phyloP scores from a whole-genome alignment of 2,113 vertebrate genomes.

The Ailurus styani region DNA sequence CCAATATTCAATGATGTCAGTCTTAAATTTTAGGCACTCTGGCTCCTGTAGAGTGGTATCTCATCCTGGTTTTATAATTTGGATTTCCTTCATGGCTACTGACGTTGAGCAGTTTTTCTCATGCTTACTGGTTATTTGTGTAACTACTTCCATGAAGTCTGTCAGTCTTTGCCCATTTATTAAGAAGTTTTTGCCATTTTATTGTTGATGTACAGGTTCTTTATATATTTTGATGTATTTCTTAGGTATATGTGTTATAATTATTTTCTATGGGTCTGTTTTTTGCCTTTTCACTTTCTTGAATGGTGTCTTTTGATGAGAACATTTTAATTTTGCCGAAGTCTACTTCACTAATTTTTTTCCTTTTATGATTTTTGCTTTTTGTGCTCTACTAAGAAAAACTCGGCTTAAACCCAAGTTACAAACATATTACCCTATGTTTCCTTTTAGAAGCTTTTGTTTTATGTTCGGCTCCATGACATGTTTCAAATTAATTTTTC shows the following conservation, averaged over 20 bases:
- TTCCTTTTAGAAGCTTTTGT: neutral
- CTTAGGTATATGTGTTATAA: neutral
- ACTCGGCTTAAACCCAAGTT: neutral
- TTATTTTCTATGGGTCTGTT: neutral
- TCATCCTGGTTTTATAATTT: neutral
- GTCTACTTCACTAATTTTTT: neutral
- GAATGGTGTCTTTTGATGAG: neutral
- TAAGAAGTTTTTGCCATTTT: neutral
- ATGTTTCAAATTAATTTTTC: neutral
- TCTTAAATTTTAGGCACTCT: neutral
- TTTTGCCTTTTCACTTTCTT: neutral
- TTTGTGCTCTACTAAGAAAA: neutral
- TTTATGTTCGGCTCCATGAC: neutral
- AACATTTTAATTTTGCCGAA: neutral
- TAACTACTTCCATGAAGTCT: neutral
- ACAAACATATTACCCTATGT: neutral
- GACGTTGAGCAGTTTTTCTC: neutral
- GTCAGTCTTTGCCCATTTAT: neutral
- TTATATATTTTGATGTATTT: neutral
- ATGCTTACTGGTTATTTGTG: neutral
- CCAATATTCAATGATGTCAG: neutral
- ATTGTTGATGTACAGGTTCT: neutral
- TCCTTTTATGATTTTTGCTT: neutral
- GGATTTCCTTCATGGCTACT: neutral
- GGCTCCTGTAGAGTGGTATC: neutral